These are phyloP conservation scores for Dendropsophus ebraccatus DNA, from an alignment of 2,113 vertebrate genomes.

Conservation along the genomic window DNA sequence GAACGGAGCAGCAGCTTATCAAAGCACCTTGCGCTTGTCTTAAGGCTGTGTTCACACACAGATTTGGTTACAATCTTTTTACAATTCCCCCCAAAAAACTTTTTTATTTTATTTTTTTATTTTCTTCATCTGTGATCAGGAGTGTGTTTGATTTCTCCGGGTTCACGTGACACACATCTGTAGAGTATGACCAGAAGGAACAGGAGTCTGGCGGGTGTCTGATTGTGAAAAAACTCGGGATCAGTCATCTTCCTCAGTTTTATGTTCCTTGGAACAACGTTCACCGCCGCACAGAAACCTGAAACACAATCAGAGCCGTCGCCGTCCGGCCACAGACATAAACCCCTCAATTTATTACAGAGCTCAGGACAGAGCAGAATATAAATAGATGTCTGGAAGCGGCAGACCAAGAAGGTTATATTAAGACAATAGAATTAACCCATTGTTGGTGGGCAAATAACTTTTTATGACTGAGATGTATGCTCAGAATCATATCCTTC, in stretches of 20 bases:
- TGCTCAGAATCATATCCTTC: too few species aligned
- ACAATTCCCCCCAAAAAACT: too few species aligned
- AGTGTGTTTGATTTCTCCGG: too few species aligned
- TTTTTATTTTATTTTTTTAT: too few species aligned
- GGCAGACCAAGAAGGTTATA: neutral
- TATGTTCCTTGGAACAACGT: neutral
- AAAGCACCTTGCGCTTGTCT: too few species aligned
- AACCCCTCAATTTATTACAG: constrained; percentile 14
- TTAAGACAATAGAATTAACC: neutral
- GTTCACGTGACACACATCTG: too few species aligned
- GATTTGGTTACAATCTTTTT: too few species aligned
- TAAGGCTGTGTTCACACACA: too few species aligned
- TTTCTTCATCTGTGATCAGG: too few species aligned
- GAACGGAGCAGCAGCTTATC: too few species aligned
- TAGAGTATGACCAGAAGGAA: too few species aligned
- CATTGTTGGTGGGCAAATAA: neutral
- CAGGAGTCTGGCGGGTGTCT: neutral
- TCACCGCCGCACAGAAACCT: constrained; percentile 1
- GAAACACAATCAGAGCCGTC: constrained; percentile 2
- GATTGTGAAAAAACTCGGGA: neutral
- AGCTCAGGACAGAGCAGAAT: neutral
- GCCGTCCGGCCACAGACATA: constrained; percentile 24
- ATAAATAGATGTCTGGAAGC: constrained; percentile 15
- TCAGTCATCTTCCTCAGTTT: neutral
- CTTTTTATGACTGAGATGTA: too few species aligned